A percentile compares a stretch with the other conserved stretches of the same genome.
These are phyloP conservation scores for Holacanthella duospinosa DNA, from an alignment of 2,888 invertebrate species.

Conservation along the genomic window DNA sequence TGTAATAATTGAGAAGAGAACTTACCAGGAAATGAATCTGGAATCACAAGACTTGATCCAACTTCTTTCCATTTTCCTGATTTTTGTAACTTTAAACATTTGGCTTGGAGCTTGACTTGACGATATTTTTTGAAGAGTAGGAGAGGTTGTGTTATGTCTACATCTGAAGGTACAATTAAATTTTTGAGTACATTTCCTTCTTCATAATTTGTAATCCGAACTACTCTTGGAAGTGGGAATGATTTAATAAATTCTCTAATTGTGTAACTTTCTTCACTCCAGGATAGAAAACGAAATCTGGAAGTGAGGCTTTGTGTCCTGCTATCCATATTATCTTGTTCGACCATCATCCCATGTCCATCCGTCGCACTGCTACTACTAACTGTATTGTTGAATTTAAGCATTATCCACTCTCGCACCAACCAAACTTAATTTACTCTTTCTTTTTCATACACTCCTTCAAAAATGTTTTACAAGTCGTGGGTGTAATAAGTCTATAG, in stretches of 20 bases:
- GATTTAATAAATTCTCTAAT: conserved; percentile 29
- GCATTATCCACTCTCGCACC: neutral
- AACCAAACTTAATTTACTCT: no score
- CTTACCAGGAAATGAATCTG: conserved; percentile 56
- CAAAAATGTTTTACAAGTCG: no score
- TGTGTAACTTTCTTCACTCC: conserved; percentile 32
- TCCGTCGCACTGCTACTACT: neutral
- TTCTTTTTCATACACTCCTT: no score
- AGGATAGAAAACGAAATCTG: conserved; percentile 32
- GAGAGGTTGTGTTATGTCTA: conserved; percentile 47
- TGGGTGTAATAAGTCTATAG: no score
- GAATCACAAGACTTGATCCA: conserved; percentile 52
- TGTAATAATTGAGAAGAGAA: no score
- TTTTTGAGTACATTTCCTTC: conserved; percentile 29
- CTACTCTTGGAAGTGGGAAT: conserved; percentile 32
- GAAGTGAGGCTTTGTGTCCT: conserved; percentile 24
- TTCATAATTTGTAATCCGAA: conserved; percentile 34
- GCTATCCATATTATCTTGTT: neutral
- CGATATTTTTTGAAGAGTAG: conserved; percentile 54
- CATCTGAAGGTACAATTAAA: conserved; percentile 37
- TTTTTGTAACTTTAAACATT: conserved; percentile 42
- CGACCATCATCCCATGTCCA: no score
- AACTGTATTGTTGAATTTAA: neutral
- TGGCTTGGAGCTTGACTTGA: conserved; percentile 54
- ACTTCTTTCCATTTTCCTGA: conserved; percentile 41